Conservation (phyloP, 2,797 vertebrate species). For the Myotis myotis region DNA sequence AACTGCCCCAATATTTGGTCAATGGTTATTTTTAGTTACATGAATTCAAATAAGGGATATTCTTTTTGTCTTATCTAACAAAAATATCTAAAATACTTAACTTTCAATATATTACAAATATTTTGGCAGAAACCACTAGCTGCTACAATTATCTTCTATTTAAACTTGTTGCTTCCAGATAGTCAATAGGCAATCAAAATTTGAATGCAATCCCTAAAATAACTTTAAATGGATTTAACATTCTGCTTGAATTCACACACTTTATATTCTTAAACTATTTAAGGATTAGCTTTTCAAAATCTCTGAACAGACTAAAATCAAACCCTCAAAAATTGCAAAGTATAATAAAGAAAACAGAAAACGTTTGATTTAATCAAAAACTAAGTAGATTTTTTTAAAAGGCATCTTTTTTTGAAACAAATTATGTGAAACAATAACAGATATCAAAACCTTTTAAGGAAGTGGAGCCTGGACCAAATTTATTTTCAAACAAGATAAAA, state of each 20-base stretch:
- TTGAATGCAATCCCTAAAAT: background rate
- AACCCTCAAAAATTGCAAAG: background rate
- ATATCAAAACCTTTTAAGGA: background rate
- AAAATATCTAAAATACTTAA: constrained; percentile 35
- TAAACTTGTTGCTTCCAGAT: background rate
- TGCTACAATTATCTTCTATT: background rate
- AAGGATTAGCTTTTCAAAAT: constrained; percentile 7
- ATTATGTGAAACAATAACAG: background rate
- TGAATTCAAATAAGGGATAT: background rate
- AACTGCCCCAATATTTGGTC: background rate
- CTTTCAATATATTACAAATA: background rate
- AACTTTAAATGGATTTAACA: background rate
- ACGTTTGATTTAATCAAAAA: background rate
- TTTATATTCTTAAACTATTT: background rate
- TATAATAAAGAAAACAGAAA: constrained; percentile 40
- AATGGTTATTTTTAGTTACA: background rate
- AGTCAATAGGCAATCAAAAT: constrained; percentile 1
- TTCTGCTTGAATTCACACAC: background rate
- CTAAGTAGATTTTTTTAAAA: background rate
- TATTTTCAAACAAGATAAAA: background rate
- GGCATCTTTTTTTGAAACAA: background rate
- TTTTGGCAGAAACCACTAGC: background rate
- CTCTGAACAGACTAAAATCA: background rate
- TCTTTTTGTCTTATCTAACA: background rate
- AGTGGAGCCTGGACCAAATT: background rate